Percentiles rank a stretch among this genome's conserved stretches.
phyloP scores from a whole-genome alignment of 2,797 vertebrate species.

The Poecilia gillii region DNA sequence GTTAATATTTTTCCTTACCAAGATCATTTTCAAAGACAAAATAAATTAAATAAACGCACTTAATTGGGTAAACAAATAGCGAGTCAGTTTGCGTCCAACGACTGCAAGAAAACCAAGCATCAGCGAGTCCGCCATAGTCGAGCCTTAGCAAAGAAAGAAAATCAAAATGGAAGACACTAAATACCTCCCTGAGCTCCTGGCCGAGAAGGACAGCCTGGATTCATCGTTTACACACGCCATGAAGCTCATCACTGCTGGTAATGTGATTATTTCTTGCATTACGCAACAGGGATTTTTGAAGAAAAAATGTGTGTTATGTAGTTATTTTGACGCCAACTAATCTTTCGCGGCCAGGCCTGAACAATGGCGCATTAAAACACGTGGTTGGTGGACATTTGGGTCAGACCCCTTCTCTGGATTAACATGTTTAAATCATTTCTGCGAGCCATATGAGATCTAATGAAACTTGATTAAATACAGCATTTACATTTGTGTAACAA shows the following conservation, averaged over 20 bases:
- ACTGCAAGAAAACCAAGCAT: conserved; percentile 23
- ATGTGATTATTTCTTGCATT: neutral
- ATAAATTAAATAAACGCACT: neutral
- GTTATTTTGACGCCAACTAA: conserved; percentile 19
- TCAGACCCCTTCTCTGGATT: neutral
- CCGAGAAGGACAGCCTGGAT: conserved; percentile 96
- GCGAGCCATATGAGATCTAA: neutral
- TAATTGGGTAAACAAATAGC: no score
- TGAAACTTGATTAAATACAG: neutral
- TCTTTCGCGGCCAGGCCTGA: conserved; percentile 4
- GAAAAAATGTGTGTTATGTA: neutral
- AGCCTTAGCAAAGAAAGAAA: conserved; percentile 50
- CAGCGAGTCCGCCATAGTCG: conserved; percentile 33
- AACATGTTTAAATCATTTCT: neutral
- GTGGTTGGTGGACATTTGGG: conserved; percentile 46
- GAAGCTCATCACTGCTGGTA: conserved; percentile 92
- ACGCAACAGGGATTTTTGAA: neutral
- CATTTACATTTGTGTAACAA: neutral
- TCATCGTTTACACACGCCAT: conserved; percentile 96
- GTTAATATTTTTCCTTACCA: neutral
- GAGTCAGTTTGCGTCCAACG: conserved; percentile 34
- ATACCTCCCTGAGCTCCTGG: conserved; percentile 94
- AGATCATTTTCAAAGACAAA: neutral
- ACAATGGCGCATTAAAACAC: conserved; percentile 63
- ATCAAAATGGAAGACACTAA: conserved; percentile 92